These are phyloP conservation scores for Griposia aprilina DNA, from an alignment of 2,888 invertebrate genomes.

Conservation along the genomic window DNA sequence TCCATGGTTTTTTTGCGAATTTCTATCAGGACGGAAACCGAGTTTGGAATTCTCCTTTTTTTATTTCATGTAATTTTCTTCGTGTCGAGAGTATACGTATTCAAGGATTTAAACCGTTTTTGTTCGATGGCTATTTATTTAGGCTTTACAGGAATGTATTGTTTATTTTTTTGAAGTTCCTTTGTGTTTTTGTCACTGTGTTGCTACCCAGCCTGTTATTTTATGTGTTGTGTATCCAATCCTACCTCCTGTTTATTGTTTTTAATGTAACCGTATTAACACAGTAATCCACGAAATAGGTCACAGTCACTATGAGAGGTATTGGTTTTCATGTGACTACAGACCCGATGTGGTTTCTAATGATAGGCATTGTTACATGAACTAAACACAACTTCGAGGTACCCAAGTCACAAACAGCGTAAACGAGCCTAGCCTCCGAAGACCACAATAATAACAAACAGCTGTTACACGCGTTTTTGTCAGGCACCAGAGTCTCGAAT, in stretches of 20 bases:
- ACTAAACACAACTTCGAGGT: constrained; percentile 23
- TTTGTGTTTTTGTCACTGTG: not conserved
- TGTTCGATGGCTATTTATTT: constrained; percentile 31
- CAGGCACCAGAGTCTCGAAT: constrained; percentile 45
- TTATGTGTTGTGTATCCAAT: not conserved
- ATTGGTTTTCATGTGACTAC: constrained; percentile 19
- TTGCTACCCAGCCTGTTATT: not conserved
- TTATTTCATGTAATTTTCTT: constrained; percentile 47
- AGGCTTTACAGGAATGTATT: not conserved
- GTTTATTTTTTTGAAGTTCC: not conserved
- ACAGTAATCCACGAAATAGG: not conserved
- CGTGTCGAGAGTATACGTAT: constrained; percentile 31
- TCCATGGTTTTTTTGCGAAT: constrained; percentile 74
- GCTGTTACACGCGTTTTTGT: constrained; percentile 52
- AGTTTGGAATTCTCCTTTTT: constrained; percentile 59
- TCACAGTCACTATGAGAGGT: not conserved
- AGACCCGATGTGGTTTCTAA: constrained; percentile 23
- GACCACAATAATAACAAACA: constrained; percentile 50
- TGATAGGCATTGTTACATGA: constrained; percentile 31
- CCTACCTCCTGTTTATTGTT: not conserved
- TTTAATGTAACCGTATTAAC: not conserved
- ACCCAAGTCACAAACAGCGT: constrained; percentile 23
- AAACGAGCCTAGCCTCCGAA: constrained; percentile 25
- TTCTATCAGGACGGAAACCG: constrained; percentile 72
- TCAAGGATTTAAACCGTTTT: constrained; percentile 33